A percentile compares a stretch with the other conserved stretches of the same genome.
Evolutionary conservation across 2,113 vertebrate species (phyloP).

Genomic region (Oreochromis aureus): DNA sequence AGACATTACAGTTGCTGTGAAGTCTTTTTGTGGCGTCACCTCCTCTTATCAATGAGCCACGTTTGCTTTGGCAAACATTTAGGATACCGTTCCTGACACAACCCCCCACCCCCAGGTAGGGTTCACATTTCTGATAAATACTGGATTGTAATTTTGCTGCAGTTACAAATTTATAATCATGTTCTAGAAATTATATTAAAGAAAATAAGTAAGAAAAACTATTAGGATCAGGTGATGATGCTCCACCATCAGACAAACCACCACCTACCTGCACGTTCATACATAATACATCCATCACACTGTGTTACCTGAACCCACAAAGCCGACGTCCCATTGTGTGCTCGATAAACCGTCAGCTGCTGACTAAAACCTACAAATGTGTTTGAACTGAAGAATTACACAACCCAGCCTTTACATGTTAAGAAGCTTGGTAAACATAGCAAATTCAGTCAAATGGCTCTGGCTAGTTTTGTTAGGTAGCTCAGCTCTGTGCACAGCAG

Average conservation of each 20-base stretch:
- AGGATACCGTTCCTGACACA: background rate
- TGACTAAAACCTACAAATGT: background rate
- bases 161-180: background rate
- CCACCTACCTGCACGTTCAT: background rate
- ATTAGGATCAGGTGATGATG: background rate
- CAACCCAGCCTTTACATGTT: background rate
- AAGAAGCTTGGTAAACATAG: background rate
- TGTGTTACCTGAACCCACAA: background rate
- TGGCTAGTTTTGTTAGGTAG: background rate
- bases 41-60: background rate
- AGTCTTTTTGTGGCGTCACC: background rate
- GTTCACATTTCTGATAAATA: background rate
- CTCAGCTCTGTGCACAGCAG: background rate
- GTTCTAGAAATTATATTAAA: background rate
- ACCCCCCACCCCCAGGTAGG: background rate
- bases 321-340: background rate
- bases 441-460: background rate
- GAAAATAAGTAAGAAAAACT: background rate
- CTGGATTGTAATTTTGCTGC: background rate
- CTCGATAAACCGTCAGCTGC: background rate
- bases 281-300: background rate
- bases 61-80: background rate
- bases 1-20: background rate
- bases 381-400: background rate
- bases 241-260: background rate